Base-by-base conservation (phyloP, 1,140 invertebrate genomes). In the Drosophila carrolli region DNA sequence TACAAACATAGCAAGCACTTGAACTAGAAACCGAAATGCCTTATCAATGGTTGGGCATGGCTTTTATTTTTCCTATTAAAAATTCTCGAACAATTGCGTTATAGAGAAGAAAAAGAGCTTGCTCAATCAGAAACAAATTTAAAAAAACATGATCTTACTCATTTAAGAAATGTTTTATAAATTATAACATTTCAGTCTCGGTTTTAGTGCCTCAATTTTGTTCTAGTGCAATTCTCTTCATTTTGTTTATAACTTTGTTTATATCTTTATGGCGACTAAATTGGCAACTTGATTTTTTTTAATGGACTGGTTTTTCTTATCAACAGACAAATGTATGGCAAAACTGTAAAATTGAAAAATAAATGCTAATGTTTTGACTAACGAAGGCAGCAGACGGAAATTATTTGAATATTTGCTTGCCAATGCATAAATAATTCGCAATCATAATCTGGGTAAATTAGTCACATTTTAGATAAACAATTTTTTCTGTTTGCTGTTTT, bases 231-330 rank as follows among this genome's bases (percentile, higher is more conserved):
- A 35, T 27, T 59, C 35, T 29, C 27, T 8, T 51, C 41, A n/a
- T 43, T 7, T 60, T 59, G 57, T 54, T 60, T 50, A 68, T 29
- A 46, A 48, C 47, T 61, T 72, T 81, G 55, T 65, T 75, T 80
- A 47, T 80, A 54, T 67, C 41, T 70, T 63, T 65, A 65, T 44
- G 59, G 23, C 51, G 37, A 9, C 53, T 40, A 41, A 72, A 62
- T 57, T 41, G 48, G 32, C 40, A 78, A 73, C 76, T 73, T 54
- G 60, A 78, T 78, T 50, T 40, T 51, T 70, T 71, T 71, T 27
- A 67, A 47, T 46, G 46, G 71, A 56, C 57, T 37, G 43, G 46
- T 55, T 60, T 48, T 61, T 48, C 60, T 73, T 60, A 59, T 79
- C 70, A 37, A 37, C 50, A 48, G 44, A 29, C 48, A 50, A 32